A percentile compares a stretch with the other conserved stretches of the same genome.
These are phyloP conservation scores for Coboldia fuscipes DNA, from an alignment of 1,140 invertebrate species.

Conservation along the genomic window DNA sequence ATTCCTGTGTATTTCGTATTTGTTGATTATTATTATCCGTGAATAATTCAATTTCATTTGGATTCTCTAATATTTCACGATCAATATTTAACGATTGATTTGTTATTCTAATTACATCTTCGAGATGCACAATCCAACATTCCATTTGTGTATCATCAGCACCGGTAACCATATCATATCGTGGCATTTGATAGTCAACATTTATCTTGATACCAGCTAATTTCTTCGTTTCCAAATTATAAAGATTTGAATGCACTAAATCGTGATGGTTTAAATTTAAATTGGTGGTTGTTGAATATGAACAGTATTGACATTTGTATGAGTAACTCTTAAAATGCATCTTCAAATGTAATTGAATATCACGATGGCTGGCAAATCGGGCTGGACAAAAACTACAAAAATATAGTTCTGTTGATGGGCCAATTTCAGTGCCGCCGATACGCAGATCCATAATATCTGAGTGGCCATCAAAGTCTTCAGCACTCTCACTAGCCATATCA, in stretches of 20 bases:
- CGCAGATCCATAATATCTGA: constrained; percentile 6
- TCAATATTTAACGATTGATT: not conserved
- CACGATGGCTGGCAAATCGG: constrained; percentile 34
- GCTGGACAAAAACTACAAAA: constrained; percentile 56
- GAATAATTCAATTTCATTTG: too few species aligned
- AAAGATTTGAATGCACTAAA: constrained; percentile 62
- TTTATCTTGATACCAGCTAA: constrained; percentile 40
- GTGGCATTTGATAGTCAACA: constrained; percentile 34
- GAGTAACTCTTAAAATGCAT: constrained; percentile 27
- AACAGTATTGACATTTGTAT: constrained; percentile 51
- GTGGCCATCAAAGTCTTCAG: constrained; percentile 6
- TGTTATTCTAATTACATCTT: too few species aligned
- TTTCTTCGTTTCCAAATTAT: constrained; percentile 53
- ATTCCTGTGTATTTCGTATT: constrained; percentile 12
- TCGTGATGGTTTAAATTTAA: constrained; percentile 46
- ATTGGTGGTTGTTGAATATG: constrained; percentile 46
- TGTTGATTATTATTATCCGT: constrained; percentile 14
- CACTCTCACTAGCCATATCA: not conserved
- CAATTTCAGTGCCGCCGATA: constrained; percentile 18
- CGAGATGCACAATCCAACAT: constrained; percentile 21
- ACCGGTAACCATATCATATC: constrained; percentile 32
- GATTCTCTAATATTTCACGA: too few species aligned
- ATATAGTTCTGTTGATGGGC: constrained; percentile 22
- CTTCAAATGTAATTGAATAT: constrained; percentile 31
- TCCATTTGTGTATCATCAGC: constrained; percentile 11